These are phyloP conservation scores for Agapornis roseicollis DNA, from an alignment of 2,113 vertebrate genomes.

Conservation along the genomic window DNA sequence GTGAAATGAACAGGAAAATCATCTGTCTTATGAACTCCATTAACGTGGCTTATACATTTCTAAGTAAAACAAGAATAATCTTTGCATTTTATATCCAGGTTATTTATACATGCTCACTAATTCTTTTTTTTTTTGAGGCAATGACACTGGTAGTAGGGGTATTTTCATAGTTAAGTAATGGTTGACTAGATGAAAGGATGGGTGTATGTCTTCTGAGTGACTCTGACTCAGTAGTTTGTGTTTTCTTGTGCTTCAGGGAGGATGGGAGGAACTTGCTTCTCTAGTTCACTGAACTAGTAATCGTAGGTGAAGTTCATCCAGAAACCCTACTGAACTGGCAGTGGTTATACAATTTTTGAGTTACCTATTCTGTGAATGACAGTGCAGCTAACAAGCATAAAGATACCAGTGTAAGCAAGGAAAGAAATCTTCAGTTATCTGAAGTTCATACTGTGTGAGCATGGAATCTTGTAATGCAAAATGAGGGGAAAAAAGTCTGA, in stretches of 20 bases:
- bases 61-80: neutral
- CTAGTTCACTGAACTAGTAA: neutral
- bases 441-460: neutral
- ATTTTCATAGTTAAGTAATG: neutral
- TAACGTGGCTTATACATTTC: neutral
- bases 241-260: neutral
- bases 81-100: neutral
- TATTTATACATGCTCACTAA: no score
- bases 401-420: neutral
- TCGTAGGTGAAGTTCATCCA: neutral
- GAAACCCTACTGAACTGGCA: neutral
- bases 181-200: neutral
- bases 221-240: neutral
- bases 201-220: neutral
- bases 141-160: neutral
- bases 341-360: neutral
- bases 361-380: neutral
- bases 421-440: neutral
- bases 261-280: neutral
- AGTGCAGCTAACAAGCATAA: neutral
- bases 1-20: neutral
- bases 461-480: neutral
- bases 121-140: neutral
- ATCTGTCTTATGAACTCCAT: neutral
- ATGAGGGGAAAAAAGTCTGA: neutral